Percentiles rank a stretch among this genome's conserved stretches.
Evolutionary conservation across 2,113 vertebrate species (phyloP).

Genomic region (Petromus typicus): DNA sequence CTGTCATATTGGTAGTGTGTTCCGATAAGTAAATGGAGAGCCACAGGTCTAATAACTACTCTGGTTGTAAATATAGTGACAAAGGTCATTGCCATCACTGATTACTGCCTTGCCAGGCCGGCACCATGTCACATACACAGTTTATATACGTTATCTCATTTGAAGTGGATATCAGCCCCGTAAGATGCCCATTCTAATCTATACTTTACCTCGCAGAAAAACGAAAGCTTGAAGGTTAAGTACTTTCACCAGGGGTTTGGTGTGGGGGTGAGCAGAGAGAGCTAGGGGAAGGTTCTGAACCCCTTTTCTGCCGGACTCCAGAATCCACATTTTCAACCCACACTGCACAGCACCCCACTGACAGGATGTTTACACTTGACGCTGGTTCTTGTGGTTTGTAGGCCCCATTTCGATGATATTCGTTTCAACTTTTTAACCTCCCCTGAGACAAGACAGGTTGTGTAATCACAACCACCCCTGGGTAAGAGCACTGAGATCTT

Average conservation of each 20-base stretch:
- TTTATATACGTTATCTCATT: not conserved
- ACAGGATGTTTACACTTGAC: not conserved
- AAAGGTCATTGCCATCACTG: not conserved
- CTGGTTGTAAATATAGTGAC: not conserved
- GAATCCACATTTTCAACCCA: not conserved
- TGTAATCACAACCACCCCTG: not conserved
- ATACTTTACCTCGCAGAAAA: not conserved
- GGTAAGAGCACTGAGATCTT: not conserved
- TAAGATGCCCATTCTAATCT: not conserved
- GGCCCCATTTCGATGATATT: not conserved
- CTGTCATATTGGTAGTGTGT: not conserved
- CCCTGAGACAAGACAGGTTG: not conserved
- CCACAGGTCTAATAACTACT: not conserved
- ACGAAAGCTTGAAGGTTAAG: slow-evolving; percentile 28
- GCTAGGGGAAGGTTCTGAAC: not conserved
- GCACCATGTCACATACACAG: not conserved
- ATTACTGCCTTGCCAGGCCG: not conserved
- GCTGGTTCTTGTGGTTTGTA: not conserved
- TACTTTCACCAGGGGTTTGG: not conserved
- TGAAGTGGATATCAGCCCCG: not conserved
- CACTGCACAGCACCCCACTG: not conserved
- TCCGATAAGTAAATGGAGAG: not conserved
- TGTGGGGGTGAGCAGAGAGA: not conserved
- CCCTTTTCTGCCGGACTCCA: not conserved
- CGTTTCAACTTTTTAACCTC: not conserved